Conservation (phyloP, 2,888 invertebrate species). For the Callyntrura sp. region DNA sequence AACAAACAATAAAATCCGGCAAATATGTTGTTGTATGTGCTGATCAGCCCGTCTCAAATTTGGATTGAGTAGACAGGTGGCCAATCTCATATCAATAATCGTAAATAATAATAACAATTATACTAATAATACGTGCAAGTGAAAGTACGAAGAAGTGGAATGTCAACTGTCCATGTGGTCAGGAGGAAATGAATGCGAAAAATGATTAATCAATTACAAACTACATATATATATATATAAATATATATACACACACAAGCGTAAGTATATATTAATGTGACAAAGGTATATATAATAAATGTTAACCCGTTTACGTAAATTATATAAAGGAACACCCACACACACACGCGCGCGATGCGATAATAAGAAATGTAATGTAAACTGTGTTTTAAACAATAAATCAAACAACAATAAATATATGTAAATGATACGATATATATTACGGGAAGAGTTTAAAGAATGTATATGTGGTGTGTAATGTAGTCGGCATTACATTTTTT, state of each 20-base stretch:
- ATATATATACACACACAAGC: neutral
- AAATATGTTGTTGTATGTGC: neutral
- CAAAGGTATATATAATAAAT: conserved; percentile 3
- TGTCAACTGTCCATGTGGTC: neutral
- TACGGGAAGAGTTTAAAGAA: neutral
- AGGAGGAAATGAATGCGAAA: neutral
- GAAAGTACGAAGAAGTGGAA: conserved; percentile 1
- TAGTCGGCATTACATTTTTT: neutral
- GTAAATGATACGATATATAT: conserved; percentile 17
- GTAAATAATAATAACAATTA: conserved; percentile 20
- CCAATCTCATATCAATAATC: conserved; percentile 75
- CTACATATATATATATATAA: neutral
- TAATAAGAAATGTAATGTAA: conserved; percentile 44
- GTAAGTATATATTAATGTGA: neutral
- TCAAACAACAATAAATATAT: conserved; percentile 24
- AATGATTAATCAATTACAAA: conserved; percentile 35
- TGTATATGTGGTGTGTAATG: neutral
- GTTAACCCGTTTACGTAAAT: neutral
- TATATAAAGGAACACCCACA: conserved; percentile 22
- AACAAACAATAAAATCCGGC: neutral
- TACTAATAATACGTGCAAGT: neutral
- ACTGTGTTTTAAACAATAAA: conserved; percentile 52
- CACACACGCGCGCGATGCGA: conserved; percentile 26
- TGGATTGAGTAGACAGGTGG: conserved; percentile 56
- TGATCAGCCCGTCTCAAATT: neutral